Conservation (phyloP, 2,113 vertebrate genomes). For the Hypomesus transpacificus region DNA sequence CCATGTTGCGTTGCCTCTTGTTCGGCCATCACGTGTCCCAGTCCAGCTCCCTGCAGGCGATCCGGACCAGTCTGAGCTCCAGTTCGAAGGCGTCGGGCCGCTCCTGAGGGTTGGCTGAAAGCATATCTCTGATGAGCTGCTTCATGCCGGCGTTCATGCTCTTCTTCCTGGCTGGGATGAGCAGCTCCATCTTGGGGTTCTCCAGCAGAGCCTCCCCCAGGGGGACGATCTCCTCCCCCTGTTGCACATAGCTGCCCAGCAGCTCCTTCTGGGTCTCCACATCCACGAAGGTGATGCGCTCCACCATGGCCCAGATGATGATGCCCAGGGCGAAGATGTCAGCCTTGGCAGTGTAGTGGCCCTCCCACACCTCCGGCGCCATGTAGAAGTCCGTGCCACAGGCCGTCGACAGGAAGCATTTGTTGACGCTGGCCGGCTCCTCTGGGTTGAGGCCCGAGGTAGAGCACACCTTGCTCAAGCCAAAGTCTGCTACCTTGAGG, state of each 20-base stretch:
- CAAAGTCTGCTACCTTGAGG: conserved; percentile 94
- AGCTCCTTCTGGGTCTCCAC: conserved; percentile 94
- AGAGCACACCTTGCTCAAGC: conserved; percentile 93
- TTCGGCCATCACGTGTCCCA: conserved; percentile 88
- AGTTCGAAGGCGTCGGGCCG: conserved; percentile 93
- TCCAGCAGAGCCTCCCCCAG: conserved; percentile 92
- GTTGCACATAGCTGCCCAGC: conserved; percentile 89
- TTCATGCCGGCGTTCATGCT: conserved; percentile 94
- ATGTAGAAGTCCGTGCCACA: conserved; percentile 98
- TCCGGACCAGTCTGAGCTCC: conserved; percentile 92
- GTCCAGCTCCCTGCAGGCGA: conserved; percentile 92
- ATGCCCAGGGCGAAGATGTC: conserved; percentile 96
- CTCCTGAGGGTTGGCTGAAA: conserved; percentile 94
- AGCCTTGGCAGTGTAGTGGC: conserved; percentile 96
- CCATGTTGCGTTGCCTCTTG: background rate
- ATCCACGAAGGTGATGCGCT: conserved; percentile 93
- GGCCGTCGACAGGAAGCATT: conserved; percentile 92
- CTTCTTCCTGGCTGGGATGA: conserved; percentile 91
- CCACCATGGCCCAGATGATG: conserved; percentile 98
- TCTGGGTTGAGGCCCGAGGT: conserved; percentile 85
- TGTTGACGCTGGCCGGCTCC: conserved; percentile 91
- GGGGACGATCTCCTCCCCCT: conserved; percentile 88
- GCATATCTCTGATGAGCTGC: conserved; percentile 93
- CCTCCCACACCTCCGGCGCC: conserved; percentile 97
- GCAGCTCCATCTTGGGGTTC: conserved; percentile 96